Evolutionary conservation across 1,140 invertebrate species (phyloP).

Genomic region (Araneus ventricosus): DNA sequence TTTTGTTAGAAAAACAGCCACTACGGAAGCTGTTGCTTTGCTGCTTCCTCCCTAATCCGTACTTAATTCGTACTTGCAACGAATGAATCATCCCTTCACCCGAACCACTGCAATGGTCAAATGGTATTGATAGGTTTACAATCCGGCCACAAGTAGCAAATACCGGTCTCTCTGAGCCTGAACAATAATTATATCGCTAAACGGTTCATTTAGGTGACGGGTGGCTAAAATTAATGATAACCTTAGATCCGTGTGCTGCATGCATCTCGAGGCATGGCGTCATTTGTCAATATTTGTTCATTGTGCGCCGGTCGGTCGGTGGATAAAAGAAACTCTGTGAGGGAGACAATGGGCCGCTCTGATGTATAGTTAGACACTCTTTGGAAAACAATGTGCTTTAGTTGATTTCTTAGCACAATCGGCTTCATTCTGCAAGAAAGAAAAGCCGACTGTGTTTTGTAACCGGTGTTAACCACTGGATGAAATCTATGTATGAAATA

Average conservation of each 20-base stretch:
- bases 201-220: conserved; percentile 40
- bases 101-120: conserved; percentile 8
- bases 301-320: neutral
- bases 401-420: neutral
- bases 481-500: too few species aligned
- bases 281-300: conserved; percentile 68
- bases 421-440: neutral
- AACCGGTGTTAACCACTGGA: too few species aligned
- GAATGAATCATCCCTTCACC: conserved; percentile 3
- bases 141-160: conserved; percentile 38
- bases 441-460: too few species aligned
- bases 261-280: neutral
- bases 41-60: neutral
- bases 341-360: conserved; percentile 21
- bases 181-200: conserved; percentile 62
- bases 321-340: neutral
- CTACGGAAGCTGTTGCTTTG: neutral
- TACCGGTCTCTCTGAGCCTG: neutral
- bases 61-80: neutral
- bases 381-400: neutral
- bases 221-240: conserved; percentile 67
- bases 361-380: conserved; percentile 1
- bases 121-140: conserved; percentile 64
- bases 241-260: conserved; percentile 30
- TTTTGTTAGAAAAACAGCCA: neutral